phyloP scores from a whole-genome alignment of 1,140 invertebrate genomes.

The Drosophila carrolli region DNA sequence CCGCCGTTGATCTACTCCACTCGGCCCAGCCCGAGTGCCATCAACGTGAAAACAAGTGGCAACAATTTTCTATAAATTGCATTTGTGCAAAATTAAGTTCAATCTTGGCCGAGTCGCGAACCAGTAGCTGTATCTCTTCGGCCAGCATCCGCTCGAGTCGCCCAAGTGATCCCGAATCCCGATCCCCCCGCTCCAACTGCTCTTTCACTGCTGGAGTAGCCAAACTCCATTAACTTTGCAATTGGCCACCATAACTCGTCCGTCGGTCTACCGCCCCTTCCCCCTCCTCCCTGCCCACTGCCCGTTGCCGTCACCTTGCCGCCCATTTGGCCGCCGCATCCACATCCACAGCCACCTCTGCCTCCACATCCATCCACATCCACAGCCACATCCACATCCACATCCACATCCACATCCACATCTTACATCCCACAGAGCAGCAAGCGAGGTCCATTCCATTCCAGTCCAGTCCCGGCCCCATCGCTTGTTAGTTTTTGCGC shows the following conservation, averaged over 20 bases:
- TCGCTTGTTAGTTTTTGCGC: conserved; percentile 81
- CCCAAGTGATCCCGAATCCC: not conserved
- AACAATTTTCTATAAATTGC: conserved; percentile 83
- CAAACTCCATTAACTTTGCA: conserved; percentile 83
- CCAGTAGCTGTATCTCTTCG: conserved; percentile 56
- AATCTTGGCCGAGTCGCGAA: conserved; percentile 70
- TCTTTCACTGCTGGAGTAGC: conserved; percentile 76
- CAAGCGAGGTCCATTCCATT: conserved; percentile 29
- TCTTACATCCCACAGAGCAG: conserved; percentile 30
- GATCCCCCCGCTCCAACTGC: conserved; percentile 10
- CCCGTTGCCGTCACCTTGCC: conserved; percentile 42
- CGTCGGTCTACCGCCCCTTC: conserved; percentile 36
- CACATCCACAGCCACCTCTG: conserved; percentile 28
- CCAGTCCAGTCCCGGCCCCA: conserved; percentile 47
- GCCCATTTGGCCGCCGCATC: conserved; percentile 46
- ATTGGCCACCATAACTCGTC: conserved; percentile 82
- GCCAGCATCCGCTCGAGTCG: conserved; percentile 48
- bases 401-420: conserved; percentile 24
- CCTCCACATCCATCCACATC: conserved; percentile 8
- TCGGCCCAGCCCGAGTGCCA: conserved; percentile 55
- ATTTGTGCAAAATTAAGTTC: conserved; percentile 83
- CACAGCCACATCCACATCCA: conserved; percentile 30
- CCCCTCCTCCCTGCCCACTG: not conserved
- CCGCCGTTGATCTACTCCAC: not conserved
- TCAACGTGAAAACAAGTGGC: conserved; percentile 82